phyloP scores from a whole-genome alignment of 2,888 invertebrate genomes.

The Nephrotoma appendiculata region DNA sequence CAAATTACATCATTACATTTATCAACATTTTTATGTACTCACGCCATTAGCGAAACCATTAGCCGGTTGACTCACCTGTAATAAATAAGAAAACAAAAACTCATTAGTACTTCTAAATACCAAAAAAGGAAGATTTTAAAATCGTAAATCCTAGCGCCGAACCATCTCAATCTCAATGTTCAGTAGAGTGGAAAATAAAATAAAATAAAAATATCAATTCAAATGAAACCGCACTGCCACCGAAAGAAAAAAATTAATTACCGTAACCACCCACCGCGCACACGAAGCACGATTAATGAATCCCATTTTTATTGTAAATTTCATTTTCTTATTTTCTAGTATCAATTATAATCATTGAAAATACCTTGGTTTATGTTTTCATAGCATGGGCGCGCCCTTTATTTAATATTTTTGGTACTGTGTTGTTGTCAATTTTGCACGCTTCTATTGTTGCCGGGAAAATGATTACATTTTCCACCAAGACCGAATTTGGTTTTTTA shows the following conservation, averaged over 20 bases:
- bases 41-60: neutral
- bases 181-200: neutral
- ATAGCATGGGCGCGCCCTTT: neutral
- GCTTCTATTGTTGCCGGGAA: neutral
- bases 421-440: neutral
- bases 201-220: neutral
- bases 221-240: neutral
- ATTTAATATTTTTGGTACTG: neutral
- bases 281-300: neutral
- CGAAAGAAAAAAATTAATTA: neutral
- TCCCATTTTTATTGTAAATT: neutral
- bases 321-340: neutral
- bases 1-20: too few species aligned
- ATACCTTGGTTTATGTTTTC: neutral
- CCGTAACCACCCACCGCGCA: neutral
- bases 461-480: neutral
- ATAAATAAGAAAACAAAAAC: neutral
- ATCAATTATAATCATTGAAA: neutral
- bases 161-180: neutral
- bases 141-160: neutral
- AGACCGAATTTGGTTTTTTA: neutral
- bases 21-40: neutral
- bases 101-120: neutral
- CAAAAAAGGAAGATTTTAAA: neutral
- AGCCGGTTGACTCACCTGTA: neutral